Conservation (phyloP, 2,888 invertebrate species). For the Metallyticus violacea region DNA sequence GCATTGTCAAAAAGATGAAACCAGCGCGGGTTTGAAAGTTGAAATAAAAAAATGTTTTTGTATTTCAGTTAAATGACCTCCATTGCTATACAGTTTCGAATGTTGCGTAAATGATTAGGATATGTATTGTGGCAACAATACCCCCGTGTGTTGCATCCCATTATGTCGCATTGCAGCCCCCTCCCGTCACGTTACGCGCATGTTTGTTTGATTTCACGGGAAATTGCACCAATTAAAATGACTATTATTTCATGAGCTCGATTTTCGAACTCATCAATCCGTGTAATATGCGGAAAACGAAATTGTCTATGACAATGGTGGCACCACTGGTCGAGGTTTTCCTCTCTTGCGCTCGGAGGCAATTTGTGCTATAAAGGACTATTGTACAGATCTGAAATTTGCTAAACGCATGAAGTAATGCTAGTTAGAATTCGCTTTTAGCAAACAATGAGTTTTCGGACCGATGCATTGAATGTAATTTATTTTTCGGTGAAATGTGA, state of each 20-base stretch:
- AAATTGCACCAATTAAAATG: constrained; percentile 29
- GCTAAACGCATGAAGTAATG: not conserved
- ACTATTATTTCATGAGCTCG: not conserved
- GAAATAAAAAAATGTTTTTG: not conserved
- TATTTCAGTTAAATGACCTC: not conserved
- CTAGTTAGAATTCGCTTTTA: too few species aligned
- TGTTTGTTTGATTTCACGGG: constrained; percentile 22
- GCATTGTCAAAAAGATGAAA: not conserved
- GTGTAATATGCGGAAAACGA: constrained; percentile 11
- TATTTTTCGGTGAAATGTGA: not conserved
- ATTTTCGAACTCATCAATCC: constrained; percentile 24
- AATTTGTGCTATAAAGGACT: not conserved
- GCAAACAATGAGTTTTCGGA: not conserved
- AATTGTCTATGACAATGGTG: constrained; percentile 8
- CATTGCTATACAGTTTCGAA: not conserved
- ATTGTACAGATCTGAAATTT: not conserved
- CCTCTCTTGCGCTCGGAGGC: not conserved
- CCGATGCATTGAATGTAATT: not conserved
- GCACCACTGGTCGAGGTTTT: not conserved
- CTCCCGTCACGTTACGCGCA: not conserved
- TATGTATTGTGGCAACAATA: constrained; percentile 1
- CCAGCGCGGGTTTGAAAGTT: not conserved
- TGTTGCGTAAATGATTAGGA: constrained; percentile 11
- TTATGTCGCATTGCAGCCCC: not conserved
- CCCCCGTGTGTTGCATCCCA: not conserved